Evolutionary conservation across 2,113 vertebrate genomes (phyloP).

Genomic region (Poeciliopsis prolifica): DNA sequence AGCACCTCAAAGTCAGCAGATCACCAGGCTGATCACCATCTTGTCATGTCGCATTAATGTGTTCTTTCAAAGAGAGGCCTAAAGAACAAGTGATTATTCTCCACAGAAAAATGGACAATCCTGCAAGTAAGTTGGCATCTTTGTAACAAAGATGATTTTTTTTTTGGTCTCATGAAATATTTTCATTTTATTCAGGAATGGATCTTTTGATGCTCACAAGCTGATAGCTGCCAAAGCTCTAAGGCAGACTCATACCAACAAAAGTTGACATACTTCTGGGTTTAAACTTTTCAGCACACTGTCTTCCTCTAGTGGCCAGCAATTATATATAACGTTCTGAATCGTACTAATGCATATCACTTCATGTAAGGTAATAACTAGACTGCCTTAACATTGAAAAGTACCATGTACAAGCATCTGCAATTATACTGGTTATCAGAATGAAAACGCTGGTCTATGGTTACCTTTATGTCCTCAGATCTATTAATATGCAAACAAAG

Average conservation of each 20-base stretch:
- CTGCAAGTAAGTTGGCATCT: neutral
- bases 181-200: neutral
- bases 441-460: conserved; percentile 50
- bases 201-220: neutral
- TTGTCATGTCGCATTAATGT: neutral
- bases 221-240: neutral
- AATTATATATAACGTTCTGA: neutral
- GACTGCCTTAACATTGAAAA: conserved; percentile 20
- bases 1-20: no score
- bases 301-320: conserved; percentile 60
- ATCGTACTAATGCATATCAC: neutral
- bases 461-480: conserved; percentile 42
- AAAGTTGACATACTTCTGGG: conserved; percentile 5
- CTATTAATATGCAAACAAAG: conserved; percentile 76
- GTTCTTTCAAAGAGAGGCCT: neutral
- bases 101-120: neutral
- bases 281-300: conserved; percentile 17
- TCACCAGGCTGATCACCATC: no score
- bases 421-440: conserved; percentile 46
- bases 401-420: conserved; percentile 41
- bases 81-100: neutral
- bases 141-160: neutral
- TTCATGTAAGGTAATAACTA: neutral
- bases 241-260: neutral
- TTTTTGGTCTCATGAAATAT: neutral